Evolutionary conservation across 2,113 vertebrate species (phyloP).

Genomic region (Atherinomorus stipes): DNA sequence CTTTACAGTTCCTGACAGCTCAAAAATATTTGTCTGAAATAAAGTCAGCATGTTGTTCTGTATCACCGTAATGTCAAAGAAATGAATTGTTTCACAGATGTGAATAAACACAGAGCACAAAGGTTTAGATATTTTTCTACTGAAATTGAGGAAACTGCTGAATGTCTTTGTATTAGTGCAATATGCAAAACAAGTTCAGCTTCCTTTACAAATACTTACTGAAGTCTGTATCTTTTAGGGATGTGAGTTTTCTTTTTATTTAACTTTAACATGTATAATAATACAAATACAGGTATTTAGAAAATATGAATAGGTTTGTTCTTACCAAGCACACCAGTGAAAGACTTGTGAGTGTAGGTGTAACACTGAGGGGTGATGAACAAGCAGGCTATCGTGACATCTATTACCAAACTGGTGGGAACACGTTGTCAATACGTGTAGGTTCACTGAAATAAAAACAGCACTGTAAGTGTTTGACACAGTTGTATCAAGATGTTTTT

Average conservation of each 20-base stretch:
- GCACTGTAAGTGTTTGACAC: slow-evolving; percentile 20
- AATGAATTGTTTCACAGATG: neutral
- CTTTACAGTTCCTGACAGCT: slow-evolving; percentile 19
- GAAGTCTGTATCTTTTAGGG: slow-evolving; percentile 2
- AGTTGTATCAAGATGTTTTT: slow-evolving; percentile 5
- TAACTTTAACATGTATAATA: neutral
- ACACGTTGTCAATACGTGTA: slow-evolving; percentile 43
- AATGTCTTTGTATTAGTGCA: slow-evolving; percentile 10
- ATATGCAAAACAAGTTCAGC: slow-evolving; percentile 27
- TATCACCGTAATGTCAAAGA: slow-evolving; percentile 15
- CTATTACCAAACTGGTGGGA: slow-evolving; percentile 42
- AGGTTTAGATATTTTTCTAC: slow-evolving; percentile 4
- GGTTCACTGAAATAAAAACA: slow-evolving; percentile 43
- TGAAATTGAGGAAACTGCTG: slow-evolving; percentile 33
- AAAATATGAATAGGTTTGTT: slow-evolving; percentile 34
- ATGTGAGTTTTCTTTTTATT: neutral
- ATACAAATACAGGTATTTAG: slow-evolving; percentile 1
- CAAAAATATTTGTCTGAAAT: slow-evolving; percentile 7
- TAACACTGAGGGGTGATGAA: slow-evolving; percentile 39
- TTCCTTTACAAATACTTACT: slow-evolving; percentile 32
- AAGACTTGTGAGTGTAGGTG: slow-evolving; percentile 19
- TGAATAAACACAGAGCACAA: neutral
- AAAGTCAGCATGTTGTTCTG: neutral
- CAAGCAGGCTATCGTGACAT: slow-evolving; percentile 63
- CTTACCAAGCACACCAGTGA: slow-evolving; percentile 17